Percentiles rank a stretch among this genome's conserved stretches.
Evolutionary conservation across 2,797 vertebrate genomes (phyloP).

Genomic region (Enoplosus armatus): DNA sequence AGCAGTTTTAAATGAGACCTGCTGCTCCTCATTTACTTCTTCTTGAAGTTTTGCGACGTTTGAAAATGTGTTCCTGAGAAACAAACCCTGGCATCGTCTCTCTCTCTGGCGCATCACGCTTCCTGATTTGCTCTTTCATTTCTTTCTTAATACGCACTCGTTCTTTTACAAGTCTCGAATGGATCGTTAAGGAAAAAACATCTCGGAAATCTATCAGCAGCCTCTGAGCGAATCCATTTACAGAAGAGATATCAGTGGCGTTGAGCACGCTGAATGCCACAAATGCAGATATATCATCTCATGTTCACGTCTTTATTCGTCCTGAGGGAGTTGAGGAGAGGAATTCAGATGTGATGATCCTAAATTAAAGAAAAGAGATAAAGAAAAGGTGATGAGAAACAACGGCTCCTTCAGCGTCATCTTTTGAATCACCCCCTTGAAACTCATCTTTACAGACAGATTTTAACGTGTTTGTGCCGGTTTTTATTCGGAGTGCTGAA

Average conservation of each 20-base stretch:
- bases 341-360: constrained; percentile 28
- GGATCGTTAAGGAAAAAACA: constrained; percentile 30
- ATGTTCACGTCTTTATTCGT: constrained; percentile 5
- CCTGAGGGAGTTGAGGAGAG: neutral
- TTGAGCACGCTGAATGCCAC: neutral
- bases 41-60: neutral
- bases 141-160: neutral
- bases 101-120: neutral
- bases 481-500: neutral
- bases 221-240: constrained; percentile 9
- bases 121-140: constrained; percentile 14
- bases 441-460: neutral
- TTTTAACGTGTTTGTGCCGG: neutral
- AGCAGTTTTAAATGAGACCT: neutral
- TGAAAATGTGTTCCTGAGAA: neutral
- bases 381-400: constrained; percentile 10
- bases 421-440: constrained; percentile 1
- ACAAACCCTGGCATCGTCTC: neutral
- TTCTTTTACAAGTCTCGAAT: constrained; percentile 30
- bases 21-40: neutral
- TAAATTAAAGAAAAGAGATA: constrained; percentile 7
- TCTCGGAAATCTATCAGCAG: constrained; percentile 6
- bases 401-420: neutral
- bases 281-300: constrained; percentile 7
- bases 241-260: constrained; percentile 1